Evolutionary conservation across 2,797 vertebrate species (phyloP).

Genomic region (Ataeniobius toweri): DNA sequence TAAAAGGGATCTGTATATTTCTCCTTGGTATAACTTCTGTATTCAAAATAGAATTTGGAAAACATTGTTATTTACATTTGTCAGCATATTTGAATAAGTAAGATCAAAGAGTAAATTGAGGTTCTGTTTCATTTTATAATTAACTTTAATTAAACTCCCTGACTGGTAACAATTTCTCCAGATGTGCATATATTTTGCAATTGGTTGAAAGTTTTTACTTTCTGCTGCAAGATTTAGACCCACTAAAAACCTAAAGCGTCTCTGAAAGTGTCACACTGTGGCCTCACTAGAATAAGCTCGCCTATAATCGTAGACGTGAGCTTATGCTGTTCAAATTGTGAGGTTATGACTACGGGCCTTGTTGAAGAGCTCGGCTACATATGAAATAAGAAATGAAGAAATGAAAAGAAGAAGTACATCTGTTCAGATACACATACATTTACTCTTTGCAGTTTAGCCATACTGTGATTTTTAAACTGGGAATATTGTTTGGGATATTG

Average conservation of each 20-base stretch:
- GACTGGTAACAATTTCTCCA: neutral
- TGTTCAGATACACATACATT: neutral
- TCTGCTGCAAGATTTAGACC: neutral
- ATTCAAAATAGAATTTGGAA: slow-evolving; percentile 14
- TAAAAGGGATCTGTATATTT: neutral
- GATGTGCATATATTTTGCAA: slow-evolving; percentile 9
- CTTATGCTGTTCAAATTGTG: too few relatives aligned
- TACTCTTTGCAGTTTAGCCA: too few relatives aligned
- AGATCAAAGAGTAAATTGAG: slow-evolving; percentile 19
- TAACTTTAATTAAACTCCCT: neutral
- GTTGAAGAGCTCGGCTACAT: neutral
- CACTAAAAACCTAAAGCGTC: neutral
- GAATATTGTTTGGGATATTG: neutral
- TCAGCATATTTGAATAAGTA: slow-evolving; percentile 12
- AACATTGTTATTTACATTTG: slow-evolving; percentile 24
- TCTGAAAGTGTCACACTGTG: neutral
- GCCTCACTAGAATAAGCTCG: neutral
- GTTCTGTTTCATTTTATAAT: slow-evolving; percentile 20
- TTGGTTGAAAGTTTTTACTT: slow-evolving; percentile 13
- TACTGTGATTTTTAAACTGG: neutral
- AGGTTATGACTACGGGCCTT: neutral
- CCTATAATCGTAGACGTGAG: slow-evolving; percentile 10
- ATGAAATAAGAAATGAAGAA: neutral
- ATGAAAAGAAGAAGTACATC: neutral
- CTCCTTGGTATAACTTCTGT: slow-evolving; percentile 16